These are phyloP conservation scores for Oligia latruncula DNA, from an alignment of 2,888 invertebrate genomes.

Conservation along the genomic window DNA sequence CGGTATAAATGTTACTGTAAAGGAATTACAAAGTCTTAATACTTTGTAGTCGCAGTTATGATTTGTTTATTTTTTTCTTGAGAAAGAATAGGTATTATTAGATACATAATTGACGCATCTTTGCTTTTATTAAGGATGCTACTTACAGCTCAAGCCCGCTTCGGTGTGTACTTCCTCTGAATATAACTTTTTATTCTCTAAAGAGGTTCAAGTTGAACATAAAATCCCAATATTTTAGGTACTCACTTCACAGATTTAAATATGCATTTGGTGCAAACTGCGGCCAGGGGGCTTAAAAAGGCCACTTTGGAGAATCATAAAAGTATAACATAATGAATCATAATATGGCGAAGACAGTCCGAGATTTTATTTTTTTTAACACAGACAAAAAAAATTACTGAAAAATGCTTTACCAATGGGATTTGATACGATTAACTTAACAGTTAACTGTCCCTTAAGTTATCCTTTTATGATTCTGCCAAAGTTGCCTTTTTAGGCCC, in stretches of 20 bases:
- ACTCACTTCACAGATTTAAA: neutral
- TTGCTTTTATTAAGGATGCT: neutral
- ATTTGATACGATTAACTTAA: no score
- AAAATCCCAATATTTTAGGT: neutral
- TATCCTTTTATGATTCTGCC: no score
- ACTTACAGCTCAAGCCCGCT: neutral
- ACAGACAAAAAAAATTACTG: no score
- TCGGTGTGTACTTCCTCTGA: no score
- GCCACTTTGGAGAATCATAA: no score
- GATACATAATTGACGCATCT: neutral
- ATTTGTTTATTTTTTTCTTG: constrained; percentile 21
- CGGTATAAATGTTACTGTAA: constrained; percentile 60
- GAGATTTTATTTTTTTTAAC: no score
- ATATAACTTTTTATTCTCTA: neutral
- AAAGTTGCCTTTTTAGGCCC: no score
- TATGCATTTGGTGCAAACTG: neutral
- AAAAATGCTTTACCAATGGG: no score
- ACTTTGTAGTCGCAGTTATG: constrained; percentile 29
- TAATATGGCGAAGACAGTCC: no score
- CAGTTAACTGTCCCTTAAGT: no score
- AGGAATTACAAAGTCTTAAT: constrained; percentile 60
- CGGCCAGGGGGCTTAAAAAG: no score
- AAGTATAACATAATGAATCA: no score
- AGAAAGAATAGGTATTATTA: neutral
- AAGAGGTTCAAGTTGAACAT: neutral